Evolutionary conservation across 2,888 invertebrate species (phyloP).

Genomic region (Ramazzottius varieornatus): DNA sequence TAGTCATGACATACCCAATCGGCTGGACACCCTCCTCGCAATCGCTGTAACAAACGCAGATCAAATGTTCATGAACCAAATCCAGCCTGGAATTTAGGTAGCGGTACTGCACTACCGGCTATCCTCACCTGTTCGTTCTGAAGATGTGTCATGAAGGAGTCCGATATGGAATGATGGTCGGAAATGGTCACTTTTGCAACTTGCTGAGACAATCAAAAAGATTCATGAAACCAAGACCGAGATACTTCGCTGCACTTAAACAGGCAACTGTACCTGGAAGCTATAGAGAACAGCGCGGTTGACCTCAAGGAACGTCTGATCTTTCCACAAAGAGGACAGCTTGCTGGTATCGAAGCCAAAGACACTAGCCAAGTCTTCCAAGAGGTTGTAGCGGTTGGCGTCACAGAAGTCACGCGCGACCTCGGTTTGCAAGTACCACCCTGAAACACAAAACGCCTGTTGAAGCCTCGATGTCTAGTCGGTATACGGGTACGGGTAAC

Average conservation of each 20-base stretch:
- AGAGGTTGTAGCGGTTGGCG: slow-evolving; percentile 51
- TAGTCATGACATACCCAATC: no score
- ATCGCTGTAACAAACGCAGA: slow-evolving; percentile 15
- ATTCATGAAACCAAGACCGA: not conserved
- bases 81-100: no score
- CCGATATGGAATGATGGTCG: slow-evolving; percentile 74
- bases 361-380: slow-evolving; percentile 40
- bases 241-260: not conserved
- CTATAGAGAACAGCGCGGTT: slow-evolving; percentile 74
- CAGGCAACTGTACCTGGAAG: no score
- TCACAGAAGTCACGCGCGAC: slow-evolving; percentile 79
- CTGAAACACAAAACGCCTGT: no score
- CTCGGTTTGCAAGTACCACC: slow-evolving; percentile 94
- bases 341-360: slow-evolving; percentile 71
- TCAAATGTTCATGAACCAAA: no score
- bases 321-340: slow-evolving; percentile 66
- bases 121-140: slow-evolving; percentile 55
- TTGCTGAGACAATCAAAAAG: slow-evolving; percentile 24
- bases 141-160: slow-evolving; percentile 78
- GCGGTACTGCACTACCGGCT: no score
- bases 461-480: no score
- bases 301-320: slow-evolving; percentile 62
- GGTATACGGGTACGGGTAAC: no score
- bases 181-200: slow-evolving; percentile 66
- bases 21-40: slow-evolving; percentile 57